Base-by-base conservation (phyloP, 2,113 vertebrate species). In the Nyctibius bracteatus region DNA sequence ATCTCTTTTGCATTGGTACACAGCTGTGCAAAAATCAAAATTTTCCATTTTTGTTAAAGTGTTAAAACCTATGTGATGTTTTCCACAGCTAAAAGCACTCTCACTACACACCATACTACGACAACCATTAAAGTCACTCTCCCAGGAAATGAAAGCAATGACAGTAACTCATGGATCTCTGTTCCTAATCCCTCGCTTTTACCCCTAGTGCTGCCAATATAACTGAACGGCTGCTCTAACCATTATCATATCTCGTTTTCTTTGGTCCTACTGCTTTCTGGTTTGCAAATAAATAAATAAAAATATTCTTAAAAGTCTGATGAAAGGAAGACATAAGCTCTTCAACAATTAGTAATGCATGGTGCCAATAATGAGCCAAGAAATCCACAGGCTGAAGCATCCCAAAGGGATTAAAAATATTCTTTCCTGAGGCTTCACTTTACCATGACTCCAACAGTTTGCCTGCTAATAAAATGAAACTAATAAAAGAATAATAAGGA, bases 391-490 rank as follows among this genome's bases (percentile, higher is more conserved):
- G 71, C 28, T 80, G 74, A 86, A 94, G 68, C 25, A 85, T 30
- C 47, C 74, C 85, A 46, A 77, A 94, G 78, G 71, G 54, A 90
- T 57, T 81, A 71, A 9, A 58, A 46, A 62, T 62, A 86, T 49
- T 92, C 51, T 80, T 92, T 86, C 94, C 90, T 39, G 23, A 96
- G 90, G 90, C 62, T 86, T 73, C 59, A 86, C 46, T 58, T 81
- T 14, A 88, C 31, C 49, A 57, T 8, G 57, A 62, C 62, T 30
- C 44, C 74, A 96, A 85, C 22, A 61, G 61, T 80, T 51, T 22
- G 44, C 30, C 41, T 90, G 43, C 78, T 89, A 94, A 91, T 72
- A 95, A 93, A 96, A 94, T 14, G 31, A 94, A 94, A 86, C 47
- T 81, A 94, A 77, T 85, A 81, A 80, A 95, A 83, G 30, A 92